Conservation (phyloP, 2,888 invertebrate species). For the Mimachlamys varia region DNA sequence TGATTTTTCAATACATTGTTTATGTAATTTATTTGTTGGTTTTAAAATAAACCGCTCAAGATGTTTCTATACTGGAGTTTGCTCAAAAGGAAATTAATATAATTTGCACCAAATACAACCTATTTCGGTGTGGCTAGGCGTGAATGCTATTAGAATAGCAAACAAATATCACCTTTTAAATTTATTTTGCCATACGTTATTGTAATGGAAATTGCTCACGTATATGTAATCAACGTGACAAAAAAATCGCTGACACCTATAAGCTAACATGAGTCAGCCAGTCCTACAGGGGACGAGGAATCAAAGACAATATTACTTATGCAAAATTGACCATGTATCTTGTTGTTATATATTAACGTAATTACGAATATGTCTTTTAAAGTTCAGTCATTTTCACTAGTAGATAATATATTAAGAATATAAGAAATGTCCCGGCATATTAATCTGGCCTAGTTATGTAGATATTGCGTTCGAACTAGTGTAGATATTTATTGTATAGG, state of each 20-base stretch:
- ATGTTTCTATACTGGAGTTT: slow-evolving; percentile 11
- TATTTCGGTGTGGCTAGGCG: neutral
- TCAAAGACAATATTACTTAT: too few species aligned
- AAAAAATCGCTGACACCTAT: too few species aligned
- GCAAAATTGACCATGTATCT: too few species aligned
- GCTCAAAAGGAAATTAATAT: neutral
- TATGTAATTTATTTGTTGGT: slow-evolving; percentile 14
- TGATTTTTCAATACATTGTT: neutral
- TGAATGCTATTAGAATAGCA: neutral
- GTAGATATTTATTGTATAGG: neutral
- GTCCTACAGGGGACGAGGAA: too few species aligned
- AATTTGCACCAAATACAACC: neutral
- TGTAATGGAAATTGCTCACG: neutral
- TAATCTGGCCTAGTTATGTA: neutral
- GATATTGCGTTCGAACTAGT: neutral
- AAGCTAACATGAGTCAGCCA: too few species aligned
- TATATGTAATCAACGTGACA: too few species aligned
- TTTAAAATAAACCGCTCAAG: slow-evolving; percentile 11
- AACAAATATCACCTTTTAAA: neutral
- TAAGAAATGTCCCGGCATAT: too few species aligned
- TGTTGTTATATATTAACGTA: too few species aligned
- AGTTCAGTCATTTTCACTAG: too few species aligned
- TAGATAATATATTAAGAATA: too few species aligned
- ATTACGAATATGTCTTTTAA: too few species aligned
- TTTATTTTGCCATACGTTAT: neutral